phyloP scores from a whole-genome alignment of 1,140 invertebrate species.

The Monochamus saltuarius region DNA sequence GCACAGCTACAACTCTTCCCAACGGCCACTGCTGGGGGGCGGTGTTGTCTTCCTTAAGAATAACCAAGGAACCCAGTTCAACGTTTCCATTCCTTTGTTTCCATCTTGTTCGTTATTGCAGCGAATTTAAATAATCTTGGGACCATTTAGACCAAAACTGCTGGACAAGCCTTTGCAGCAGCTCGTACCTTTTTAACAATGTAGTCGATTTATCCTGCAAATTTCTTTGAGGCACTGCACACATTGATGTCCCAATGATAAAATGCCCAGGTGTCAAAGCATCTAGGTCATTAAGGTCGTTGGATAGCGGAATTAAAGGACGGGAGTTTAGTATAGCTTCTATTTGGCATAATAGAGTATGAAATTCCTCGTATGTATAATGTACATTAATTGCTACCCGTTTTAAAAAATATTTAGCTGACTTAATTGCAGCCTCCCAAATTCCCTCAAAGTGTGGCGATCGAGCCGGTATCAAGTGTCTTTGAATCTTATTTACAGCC shows the following conservation, averaged over 20 bases:
- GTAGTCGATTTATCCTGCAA: not conserved
- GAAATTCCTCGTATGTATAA: conserved; percentile 13
- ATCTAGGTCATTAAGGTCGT: not conserved
- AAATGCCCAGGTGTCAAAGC: not conserved
- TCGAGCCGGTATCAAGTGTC: conserved; percentile 48
- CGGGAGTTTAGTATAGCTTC: not conserved
- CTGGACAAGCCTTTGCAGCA: too few relatives aligned
- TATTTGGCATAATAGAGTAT: not conserved
- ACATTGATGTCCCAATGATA: not conserved
- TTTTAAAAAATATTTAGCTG: conserved; percentile 28
- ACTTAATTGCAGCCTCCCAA: conserved; percentile 42
- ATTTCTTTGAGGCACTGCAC: not conserved
- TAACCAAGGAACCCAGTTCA: conserved; percentile 20
- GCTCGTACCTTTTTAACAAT: not conserved
- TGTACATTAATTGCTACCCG: not conserved
- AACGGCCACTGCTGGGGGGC: conserved; percentile 37
- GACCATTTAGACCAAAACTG: too few relatives aligned
- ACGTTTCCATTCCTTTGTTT: not conserved
- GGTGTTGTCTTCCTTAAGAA: conserved; percentile 36
- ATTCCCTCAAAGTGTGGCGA: conserved; percentile 49
- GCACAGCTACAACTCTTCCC: conserved; percentile 27
- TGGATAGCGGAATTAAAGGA: conserved; percentile 13
- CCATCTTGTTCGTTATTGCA: not conserved
- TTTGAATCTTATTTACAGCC: conserved; percentile 32
- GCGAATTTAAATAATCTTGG: too few relatives aligned